Base-by-base conservation (phyloP, 2,888 invertebrate species). In the Argynnis bischoffii region DNA sequence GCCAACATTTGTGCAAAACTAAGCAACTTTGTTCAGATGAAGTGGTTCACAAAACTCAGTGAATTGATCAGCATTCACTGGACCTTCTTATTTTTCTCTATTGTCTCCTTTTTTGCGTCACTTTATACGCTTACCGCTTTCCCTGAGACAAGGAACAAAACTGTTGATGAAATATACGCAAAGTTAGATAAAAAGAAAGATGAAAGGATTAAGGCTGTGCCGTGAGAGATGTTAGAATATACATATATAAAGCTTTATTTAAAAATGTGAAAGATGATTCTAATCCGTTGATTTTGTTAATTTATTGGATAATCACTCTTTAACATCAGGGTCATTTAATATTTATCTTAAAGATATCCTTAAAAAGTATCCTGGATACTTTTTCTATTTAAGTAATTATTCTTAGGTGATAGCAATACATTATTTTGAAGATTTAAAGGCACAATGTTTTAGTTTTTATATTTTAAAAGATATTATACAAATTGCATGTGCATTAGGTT, bases 21-120 rank as follows among this genome's bases (percentile, higher is more conserved):
- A 66, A 90, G 90, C 79, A 92, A 92, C 78, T 92, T 92, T 75
- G 69, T 90, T 48, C 92, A 92, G 72, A 88, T 87, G 77, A 92
- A 91, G 73, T 91, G 90, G 90, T 92, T 92, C 83, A 86, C 87
- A 0, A 80, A 79, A 14, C 78, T 92, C 15, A 86, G 86, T 66
- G 84, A 86, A 0, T 70, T 85, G 1, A 81, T 92, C 63, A 91
- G 92, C 46, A 90, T 90, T 56, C 91, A 92, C 56, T 91, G 90
- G 89, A 87, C 87, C 0, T 89, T 92, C 76, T 71, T 90, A 0
- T 89, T 89, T 81, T 92, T 92, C 74, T 79, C 90, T 0, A 50
- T 80, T 0, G 84, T 91, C 11, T 87, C 86, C 67, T 90, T 92
- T 77, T 55, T 77, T 15, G 86, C 89, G 4, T 86, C 86, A 59